phyloP scores from a whole-genome alignment of 2,797 vertebrate genomes.

The Coendou prehensilis region DNA sequence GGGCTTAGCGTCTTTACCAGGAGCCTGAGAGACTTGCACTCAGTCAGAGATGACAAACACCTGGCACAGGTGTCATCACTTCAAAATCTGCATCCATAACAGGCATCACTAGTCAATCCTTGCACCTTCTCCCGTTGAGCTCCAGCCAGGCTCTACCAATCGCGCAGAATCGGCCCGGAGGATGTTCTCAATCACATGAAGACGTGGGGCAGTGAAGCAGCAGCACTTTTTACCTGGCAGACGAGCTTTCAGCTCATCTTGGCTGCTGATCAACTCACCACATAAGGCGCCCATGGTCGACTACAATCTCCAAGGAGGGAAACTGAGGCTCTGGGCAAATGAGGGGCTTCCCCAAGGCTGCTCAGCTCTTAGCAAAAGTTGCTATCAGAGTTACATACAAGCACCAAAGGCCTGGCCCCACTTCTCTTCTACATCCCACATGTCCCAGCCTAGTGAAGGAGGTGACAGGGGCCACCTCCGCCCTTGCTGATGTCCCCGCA shows the following conservation, averaged over 20 bases:
- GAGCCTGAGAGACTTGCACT: not conserved
- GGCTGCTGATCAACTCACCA: not conserved
- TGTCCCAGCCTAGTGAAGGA: not conserved
- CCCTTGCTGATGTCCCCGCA: not conserved
- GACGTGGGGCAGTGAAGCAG: not conserved
- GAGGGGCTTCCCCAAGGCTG: not conserved
- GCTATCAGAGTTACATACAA: not conserved
- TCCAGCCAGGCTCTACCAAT: not conserved
- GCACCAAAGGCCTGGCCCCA: not conserved
- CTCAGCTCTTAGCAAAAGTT: not conserved
- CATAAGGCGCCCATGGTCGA: not conserved
- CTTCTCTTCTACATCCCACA: not conserved
- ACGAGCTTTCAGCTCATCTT: not conserved
- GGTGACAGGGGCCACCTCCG: not conserved
- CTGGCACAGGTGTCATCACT: not conserved
- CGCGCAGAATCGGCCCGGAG: not conserved
- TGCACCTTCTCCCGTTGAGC: not conserved
- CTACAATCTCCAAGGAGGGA: not conserved
- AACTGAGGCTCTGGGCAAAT: not conserved
- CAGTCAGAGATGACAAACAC: not conserved
- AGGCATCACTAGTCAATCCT: constrained; percentile 58
- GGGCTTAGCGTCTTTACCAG: not conserved
- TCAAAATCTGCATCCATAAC: not conserved
- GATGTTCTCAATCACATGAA: not conserved
- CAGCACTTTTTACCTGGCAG: not conserved